These are phyloP conservation scores for Crypturellus undulatus DNA, from an alignment of 2,113 vertebrate species.

Conservation along the genomic window DNA sequence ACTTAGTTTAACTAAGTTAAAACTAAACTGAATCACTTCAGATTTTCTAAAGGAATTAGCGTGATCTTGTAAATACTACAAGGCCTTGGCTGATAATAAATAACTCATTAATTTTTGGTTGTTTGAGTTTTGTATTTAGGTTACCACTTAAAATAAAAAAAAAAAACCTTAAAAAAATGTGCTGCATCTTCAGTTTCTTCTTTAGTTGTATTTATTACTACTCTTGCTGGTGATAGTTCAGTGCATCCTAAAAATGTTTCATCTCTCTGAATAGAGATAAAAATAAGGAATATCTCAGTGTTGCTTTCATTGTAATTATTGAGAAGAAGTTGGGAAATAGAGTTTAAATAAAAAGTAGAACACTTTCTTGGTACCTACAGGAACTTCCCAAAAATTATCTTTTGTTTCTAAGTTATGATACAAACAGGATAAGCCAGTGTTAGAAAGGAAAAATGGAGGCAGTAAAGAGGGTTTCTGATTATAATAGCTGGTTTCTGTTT, in stretches of 20 bases:
- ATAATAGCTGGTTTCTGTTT: constrained; percentile 83
- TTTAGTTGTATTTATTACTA: background rate
- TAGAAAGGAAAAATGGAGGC: constrained; percentile 70
- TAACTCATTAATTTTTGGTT: background rate
- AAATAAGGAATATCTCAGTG: background rate
- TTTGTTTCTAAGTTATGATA: constrained; percentile 48
- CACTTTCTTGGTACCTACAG: constrained; percentile 28
- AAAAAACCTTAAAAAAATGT: background rate
- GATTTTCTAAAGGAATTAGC: background rate
- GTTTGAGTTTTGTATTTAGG: background rate
- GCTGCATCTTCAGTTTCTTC: background rate
- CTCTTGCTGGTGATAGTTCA: background rate
- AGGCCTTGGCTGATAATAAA: background rate
- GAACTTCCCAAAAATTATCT: constrained; percentile 44
- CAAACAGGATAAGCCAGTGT: constrained; percentile 54
- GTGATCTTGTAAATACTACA: background rate
- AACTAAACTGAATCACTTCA: background rate
- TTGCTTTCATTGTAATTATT: background rate
- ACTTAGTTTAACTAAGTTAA: too few relatives aligned
- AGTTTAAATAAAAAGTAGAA: constrained; percentile 1
- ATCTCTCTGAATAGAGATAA: background rate
- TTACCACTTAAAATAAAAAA: too few relatives aligned
- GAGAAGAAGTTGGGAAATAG: background rate
- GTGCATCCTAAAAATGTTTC: background rate
- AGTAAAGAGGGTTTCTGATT: constrained; percentile 71